A percentile compares a stretch with the other conserved stretches of the same genome.
Conservation (phyloP, 2,113 vertebrate species). For the Setophaga petechia region DNA sequence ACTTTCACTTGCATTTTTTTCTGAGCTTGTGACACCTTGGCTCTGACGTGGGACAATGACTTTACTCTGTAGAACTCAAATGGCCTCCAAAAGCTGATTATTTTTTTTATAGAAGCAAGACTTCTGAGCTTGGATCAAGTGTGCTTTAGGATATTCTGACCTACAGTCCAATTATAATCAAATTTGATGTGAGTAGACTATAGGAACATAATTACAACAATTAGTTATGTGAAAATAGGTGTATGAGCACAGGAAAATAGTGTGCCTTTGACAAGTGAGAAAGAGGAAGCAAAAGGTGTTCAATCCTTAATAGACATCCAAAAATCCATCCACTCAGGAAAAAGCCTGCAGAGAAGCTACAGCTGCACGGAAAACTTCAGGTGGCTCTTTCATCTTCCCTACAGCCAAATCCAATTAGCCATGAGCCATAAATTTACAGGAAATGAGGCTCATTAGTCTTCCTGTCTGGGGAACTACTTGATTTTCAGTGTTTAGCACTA, state of each 20-base stretch:
- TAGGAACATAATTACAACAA: not conserved
- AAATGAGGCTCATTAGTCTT: constrained; percentile 17
- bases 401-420: constrained; percentile 23
- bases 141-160: not conserved
- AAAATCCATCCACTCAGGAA: not conserved
- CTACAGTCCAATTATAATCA: not conserved
- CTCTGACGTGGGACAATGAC: not conserved
- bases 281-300: not conserved
- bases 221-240: not conserved
- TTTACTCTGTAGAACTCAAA: not conserved
- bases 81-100: not conserved
- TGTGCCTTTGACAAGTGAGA: not conserved
- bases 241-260: not conserved
- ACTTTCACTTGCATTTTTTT: not conserved
- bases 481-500: not conserved
- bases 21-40: not conserved
- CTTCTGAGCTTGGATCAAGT: not conserved
- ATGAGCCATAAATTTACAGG: constrained; percentile 1
- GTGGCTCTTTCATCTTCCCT: not conserved
- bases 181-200: not conserved
- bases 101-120: not conserved
- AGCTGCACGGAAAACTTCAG: not conserved
- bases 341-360: not conserved
- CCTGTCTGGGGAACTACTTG: not conserved
- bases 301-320: not conserved